phyloP scores from a whole-genome alignment of 2,888 invertebrate species.

The Tridacna crocea region DNA sequence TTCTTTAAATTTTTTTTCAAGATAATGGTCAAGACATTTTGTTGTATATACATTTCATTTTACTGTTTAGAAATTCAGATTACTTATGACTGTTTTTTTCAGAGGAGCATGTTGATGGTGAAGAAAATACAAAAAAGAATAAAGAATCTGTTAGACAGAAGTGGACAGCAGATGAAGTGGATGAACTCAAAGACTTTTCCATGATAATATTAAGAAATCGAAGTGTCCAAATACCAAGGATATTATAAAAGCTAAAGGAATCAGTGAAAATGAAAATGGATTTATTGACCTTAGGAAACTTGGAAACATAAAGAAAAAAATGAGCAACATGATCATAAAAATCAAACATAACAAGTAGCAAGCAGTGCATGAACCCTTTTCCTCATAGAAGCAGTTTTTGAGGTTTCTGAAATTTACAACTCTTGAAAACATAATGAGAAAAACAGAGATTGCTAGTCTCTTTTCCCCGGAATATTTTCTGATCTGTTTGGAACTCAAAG shows the following conservation, averaged over 20 bases:
- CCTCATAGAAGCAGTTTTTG: background rate
- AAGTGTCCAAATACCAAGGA: background rate
- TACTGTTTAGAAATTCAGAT: too few relatives aligned
- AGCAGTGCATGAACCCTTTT: background rate
- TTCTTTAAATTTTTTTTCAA: too few relatives aligned
- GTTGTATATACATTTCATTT: too few relatives aligned
- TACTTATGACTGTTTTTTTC: too few relatives aligned
- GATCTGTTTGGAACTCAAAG: too few relatives aligned
- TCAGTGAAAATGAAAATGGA: constrained; percentile 3
- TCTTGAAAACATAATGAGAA: too few relatives aligned
- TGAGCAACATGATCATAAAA: background rate
- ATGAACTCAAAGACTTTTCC: background rate
- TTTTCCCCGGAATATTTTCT: too few relatives aligned
- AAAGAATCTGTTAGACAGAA: background rate
- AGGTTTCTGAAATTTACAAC: too few relatives aligned
- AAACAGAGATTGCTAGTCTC: too few relatives aligned
- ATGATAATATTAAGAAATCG: background rate
- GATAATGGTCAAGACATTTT: too few relatives aligned
- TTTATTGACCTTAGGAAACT: background rate
- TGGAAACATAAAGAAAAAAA: background rate
- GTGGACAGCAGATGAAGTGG: constrained; percentile 2
- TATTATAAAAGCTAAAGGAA: background rate
- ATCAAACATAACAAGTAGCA: constrained; percentile 3
- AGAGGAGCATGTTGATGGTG: background rate
- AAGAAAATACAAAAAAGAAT: background rate